These are phyloP conservation scores for Hyperopisus bebe DNA, from an alignment of 2,113 vertebrate species.

Conservation along the genomic window DNA sequence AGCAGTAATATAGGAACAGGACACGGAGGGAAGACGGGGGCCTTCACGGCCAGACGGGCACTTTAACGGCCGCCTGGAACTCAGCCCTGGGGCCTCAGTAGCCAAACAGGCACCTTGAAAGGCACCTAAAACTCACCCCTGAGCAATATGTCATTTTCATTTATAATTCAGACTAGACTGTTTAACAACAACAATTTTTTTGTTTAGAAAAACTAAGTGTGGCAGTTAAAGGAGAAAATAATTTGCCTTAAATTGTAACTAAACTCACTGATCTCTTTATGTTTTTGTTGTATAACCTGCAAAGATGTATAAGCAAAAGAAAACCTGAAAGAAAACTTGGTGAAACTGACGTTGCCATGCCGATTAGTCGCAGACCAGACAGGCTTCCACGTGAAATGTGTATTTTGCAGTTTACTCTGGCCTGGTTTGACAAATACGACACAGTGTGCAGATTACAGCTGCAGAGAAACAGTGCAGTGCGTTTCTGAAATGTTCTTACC, in stretches of 20 bases:
- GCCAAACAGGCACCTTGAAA: background rate
- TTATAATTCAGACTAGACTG: background rate
- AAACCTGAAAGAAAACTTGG: background rate
- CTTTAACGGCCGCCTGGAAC: background rate
- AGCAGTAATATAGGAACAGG: background rate
- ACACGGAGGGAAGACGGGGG: background rate
- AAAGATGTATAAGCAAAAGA: background rate
- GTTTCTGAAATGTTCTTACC: background rate
- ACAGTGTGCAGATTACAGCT: background rate
- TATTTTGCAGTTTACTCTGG: background rate
- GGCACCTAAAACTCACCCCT: background rate
- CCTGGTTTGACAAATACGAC: background rate
- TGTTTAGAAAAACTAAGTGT: background rate
- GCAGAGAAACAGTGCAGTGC: background rate
- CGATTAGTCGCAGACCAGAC: background rate
- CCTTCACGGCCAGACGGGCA: background rate
- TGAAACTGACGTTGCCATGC: background rate
- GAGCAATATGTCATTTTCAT: background rate
- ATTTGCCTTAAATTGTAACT: background rate
- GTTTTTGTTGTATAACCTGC: background rate
- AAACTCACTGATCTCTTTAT: background rate
- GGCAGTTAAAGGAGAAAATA: background rate
- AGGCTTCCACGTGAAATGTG: background rate
- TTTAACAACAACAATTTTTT: background rate
- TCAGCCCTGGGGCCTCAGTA: background rate